These are phyloP conservation scores for Meiosimyza platycephala DNA, from an alignment of 2,888 invertebrate species.

Conservation along the genomic window DNA sequence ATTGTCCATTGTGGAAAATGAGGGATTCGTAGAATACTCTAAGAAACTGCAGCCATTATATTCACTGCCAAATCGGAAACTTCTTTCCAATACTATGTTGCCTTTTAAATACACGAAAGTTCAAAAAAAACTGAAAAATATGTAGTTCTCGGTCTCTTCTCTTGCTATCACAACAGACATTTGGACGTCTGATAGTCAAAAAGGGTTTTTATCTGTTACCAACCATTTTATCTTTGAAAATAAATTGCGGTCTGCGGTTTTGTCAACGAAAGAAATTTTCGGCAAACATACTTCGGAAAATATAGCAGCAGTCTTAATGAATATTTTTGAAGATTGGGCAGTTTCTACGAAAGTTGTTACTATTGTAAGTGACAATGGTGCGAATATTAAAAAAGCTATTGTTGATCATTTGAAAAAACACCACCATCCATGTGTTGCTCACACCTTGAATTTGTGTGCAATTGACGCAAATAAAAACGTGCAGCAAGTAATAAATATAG, in stretches of 20 bases:
- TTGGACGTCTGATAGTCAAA: constrained; percentile 27
- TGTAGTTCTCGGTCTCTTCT: constrained; percentile 9
- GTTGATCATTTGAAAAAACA: constrained; percentile 29
- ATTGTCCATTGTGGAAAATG: constrained; percentile 14
- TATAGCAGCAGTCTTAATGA: constrained; percentile 21
- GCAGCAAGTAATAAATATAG: neutral
- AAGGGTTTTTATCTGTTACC: constrained; percentile 20
- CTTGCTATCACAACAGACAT: constrained; percentile 16
- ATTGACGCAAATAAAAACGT: constrained; percentile 13
- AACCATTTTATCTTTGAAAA: constrained; percentile 20
- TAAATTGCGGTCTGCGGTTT: constrained; percentile 27
- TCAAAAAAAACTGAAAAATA: constrained; percentile 2
- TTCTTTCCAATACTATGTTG: constrained; percentile 23
- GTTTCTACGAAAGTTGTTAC: constrained; percentile 24
- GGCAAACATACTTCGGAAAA: constrained; percentile 29
- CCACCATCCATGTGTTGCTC: constrained; percentile 33
- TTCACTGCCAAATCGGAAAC: constrained; percentile 12
- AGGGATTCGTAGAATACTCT: constrained; percentile 21
- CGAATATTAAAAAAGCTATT: constrained; percentile 15
- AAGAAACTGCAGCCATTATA: constrained; percentile 13
- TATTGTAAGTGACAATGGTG: constrained; percentile 30
- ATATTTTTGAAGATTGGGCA: constrained; percentile 34
- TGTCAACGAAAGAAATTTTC: constrained; percentile 27
- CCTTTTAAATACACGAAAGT: constrained; percentile 16
- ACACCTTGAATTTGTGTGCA: constrained; percentile 25